phyloP scores from a whole-genome alignment of 2,113 vertebrate species.

The Solea senegalensis region DNA sequence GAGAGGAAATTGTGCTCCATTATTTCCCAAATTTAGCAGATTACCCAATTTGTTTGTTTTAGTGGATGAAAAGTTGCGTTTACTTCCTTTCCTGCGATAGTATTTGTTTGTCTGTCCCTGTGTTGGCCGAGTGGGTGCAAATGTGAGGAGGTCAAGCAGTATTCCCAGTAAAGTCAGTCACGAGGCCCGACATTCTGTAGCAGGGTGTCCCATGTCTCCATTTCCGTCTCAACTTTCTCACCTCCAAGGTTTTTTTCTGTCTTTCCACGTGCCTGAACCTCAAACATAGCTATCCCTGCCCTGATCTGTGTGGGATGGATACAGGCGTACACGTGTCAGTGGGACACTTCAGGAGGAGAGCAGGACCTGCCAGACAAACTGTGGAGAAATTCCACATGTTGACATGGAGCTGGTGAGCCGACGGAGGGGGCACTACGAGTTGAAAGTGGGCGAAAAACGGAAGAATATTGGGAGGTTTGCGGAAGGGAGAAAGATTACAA shows the following conservation, averaged over 20 bases:
- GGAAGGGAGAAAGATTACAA: conserved; percentile 15
- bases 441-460: conserved; percentile 17
- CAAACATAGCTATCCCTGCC: conserved; percentile 6
- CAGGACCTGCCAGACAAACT: conserved; percentile 30
- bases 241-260: background rate
- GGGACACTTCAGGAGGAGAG: conserved; percentile 27
- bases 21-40: conserved; percentile 2
- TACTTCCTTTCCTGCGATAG: conserved; percentile 1
- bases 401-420: conserved; percentile 57
- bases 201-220: conserved; percentile 9
- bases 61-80: conserved; percentile 16
- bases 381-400: conserved; percentile 71
- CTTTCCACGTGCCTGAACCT: conserved; percentile 23
- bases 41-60: conserved; percentile 45
- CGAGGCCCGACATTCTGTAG: background rate
- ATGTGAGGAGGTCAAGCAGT: conserved; percentile 38
- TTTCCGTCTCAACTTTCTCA: conserved; percentile 1
- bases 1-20: conserved; percentile 18
- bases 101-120: conserved; percentile 11
- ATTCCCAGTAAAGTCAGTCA: conserved; percentile 30
- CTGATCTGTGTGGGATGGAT: conserved; percentile 46
- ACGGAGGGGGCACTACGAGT: background rate
- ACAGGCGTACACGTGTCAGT: conserved; percentile 49
- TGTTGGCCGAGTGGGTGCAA: background rate
- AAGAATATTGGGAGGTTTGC: conserved; percentile 2